Percentiles rank a stretch among this genome's conserved stretches.
These are phyloP conservation scores for Urechis unicinctus DNA, from an alignment of 2,888 invertebrate species.

Conservation along the genomic window DNA sequence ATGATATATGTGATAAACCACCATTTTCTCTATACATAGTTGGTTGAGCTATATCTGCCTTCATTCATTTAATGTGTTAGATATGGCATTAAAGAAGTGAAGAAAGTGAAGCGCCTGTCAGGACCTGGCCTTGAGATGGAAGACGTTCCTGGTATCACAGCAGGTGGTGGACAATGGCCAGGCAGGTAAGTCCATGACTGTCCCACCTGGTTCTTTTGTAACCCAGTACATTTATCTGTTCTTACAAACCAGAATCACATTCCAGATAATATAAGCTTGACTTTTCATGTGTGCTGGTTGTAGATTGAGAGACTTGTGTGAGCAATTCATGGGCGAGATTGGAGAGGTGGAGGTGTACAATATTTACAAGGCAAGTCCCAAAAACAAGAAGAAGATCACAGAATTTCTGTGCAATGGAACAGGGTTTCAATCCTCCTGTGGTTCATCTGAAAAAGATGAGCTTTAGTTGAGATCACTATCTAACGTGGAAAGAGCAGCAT, in stretches of 20 bases:
- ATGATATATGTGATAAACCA: too few relatives aligned
- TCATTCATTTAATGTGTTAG: constrained; percentile 20
- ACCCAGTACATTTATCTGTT: too few relatives aligned
- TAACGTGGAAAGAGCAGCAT: too few relatives aligned
- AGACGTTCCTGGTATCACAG: constrained; percentile 43
- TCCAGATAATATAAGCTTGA: too few relatives aligned
- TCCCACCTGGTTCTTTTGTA: too few relatives aligned
- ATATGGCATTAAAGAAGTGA: constrained; percentile 44
- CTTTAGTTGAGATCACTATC: too few relatives aligned
- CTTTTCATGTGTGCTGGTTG: too few relatives aligned
- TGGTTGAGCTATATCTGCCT: neutral
- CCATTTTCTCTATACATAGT: too few relatives aligned
- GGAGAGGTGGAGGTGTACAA: constrained; percentile 42
- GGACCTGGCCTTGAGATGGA: constrained; percentile 42
- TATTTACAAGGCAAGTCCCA: constrained; percentile 18
- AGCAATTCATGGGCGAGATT: constrained; percentile 36
- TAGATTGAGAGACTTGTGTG: constrained; percentile 33
- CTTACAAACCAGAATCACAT: too few relatives aligned
- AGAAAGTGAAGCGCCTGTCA: constrained; percentile 36
- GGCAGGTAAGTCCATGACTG: constrained; percentile 26
- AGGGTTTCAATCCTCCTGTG: too few relatives aligned
- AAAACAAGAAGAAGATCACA: constrained; percentile 19
- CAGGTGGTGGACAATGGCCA: constrained; percentile 50
- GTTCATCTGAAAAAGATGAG: too few relatives aligned
- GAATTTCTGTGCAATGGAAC: constrained; percentile 29